phyloP scores from a whole-genome alignment of 2,888 invertebrate genomes.

The Blastobasis adustella region DNA sequence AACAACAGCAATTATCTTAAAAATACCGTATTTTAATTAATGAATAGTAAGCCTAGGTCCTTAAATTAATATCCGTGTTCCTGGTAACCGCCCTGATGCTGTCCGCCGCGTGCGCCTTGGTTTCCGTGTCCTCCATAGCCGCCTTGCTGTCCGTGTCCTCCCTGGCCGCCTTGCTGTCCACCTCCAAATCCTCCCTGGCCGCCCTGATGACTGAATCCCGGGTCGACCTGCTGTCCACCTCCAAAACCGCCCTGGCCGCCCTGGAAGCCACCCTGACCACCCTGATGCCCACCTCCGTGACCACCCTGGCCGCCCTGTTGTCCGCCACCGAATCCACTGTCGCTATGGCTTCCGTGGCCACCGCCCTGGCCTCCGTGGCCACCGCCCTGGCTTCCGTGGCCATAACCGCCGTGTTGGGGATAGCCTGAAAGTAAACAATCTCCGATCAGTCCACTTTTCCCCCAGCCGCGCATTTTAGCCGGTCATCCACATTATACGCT shows the following conservation, averaged over 20 bases:
- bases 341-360: background rate
- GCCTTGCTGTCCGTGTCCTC: conserved; percentile 2
- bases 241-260: too few species aligned
- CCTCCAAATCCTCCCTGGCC: background rate
- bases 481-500: too few species aligned
- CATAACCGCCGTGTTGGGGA: background rate
- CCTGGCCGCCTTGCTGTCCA: conserved; percentile 1
- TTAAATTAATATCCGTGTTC: conserved; percentile 1
- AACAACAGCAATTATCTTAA: too few species aligned
- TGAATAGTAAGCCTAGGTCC: background rate
- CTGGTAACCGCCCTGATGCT: background rate
- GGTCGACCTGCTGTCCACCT: too few species aligned
- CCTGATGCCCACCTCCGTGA: background rate
- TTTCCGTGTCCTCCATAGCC: conserved; percentile 4
- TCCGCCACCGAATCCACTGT: background rate
- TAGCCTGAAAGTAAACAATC: background rate
- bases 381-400: background rate
- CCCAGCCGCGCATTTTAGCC: too few species aligned
- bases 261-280: too few species aligned
- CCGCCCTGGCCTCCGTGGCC: background rate
- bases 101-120: conserved; percentile 1
- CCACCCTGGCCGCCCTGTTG: background rate
- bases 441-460: too few species aligned
- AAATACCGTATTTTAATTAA: too few species aligned
- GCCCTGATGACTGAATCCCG: background rate